Evolutionary conservation across 37 sponge, comb jelly and placozoan species (phyloP).

Genomic region (Halichondria panicea): DNA sequence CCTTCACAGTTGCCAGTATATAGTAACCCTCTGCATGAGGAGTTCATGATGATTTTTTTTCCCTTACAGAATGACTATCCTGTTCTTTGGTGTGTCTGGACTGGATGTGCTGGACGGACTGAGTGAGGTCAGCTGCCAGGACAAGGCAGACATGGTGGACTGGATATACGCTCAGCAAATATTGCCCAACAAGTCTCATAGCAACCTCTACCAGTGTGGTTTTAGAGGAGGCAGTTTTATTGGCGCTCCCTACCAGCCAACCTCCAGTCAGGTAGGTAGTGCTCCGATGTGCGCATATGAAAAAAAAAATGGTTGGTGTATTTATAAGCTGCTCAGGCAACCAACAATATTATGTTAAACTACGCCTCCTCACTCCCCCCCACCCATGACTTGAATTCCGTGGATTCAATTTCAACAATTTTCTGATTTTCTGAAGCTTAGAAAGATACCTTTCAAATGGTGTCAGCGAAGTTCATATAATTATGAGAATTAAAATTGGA

Average conservation of each 20-base stretch:
- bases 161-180: slow-evolving; percentile 96
- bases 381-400: too few species aligned
- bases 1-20: neutral
- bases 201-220: slow-evolving; percentile 43
- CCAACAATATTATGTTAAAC: neutral
- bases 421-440: too few species aligned
- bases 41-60: neutral
- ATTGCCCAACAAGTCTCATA: slow-evolving; percentile 44
- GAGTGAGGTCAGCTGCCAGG: slow-evolving; percentile 17
- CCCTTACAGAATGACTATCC: slow-evolving; percentile 74
- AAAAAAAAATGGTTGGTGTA: too few species aligned
- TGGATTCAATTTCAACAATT: too few species aligned
- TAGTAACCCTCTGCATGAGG: neutral
- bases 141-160: slow-evolving; percentile 70
- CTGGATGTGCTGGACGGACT: slow-evolving; percentile 84
- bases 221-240: slow-evolving; percentile 70
- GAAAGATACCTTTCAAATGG: too few species aligned
- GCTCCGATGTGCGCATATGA: neutral
- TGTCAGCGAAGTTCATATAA: too few species aligned
- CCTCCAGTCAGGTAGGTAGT: too few species aligned
- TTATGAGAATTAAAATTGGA: too few species aligned
- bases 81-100: slow-evolving; percentile 86
- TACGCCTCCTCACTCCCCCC: neutral
- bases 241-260: slow-evolving; percentile 59
- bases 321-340: neutral